Base-by-base conservation (phyloP, 2,113 vertebrate genomes). In the Desmodus rotundus region DNA sequence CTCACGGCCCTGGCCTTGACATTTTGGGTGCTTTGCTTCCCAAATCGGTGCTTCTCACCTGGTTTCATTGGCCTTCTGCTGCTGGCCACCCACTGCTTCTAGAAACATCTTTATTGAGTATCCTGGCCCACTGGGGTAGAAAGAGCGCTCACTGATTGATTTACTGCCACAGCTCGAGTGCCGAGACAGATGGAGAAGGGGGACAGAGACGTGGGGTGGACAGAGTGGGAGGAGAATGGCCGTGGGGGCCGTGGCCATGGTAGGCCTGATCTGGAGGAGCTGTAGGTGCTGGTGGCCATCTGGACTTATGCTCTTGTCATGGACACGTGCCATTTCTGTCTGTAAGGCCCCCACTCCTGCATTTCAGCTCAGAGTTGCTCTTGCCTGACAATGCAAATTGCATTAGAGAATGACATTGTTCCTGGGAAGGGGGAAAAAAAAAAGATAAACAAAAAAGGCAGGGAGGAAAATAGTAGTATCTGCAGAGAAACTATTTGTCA, bases 401-500 rank as follows among this genome's bases (percentile, higher is more conserved):
- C 50, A 22, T 43, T 50, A 10, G 92, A 93, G 78, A 65, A 78
- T 24, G 20, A 19, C 74, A 36, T 38, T 19, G 68, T 86, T 90
- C 88, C 70, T 7, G 9, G 56, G 63, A 31, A 1, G 3, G 1
- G 3, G n/a, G n/a, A n/a, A n/a, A n/a, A 3, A 38, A 24, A 52
- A 50, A 86, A 33, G 36, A 77, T 67, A 72, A 90, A 76, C 52
- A 63, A 28, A 47, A 45, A 76, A 73, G 81, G 13, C 7, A 43
- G 58, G n/a, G n/a, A 50, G 4, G 52, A 45, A 43, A 43, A 19
- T 4, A 10, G n/a, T 16, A 28, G 33, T 4, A 16, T 36, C 31
- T 87, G 68, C 13, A 43, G 67, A 93, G 82, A 95, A 82, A 52
- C 54, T 10, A n/a, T 47, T 81, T 78, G 61, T 94, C 58, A 73